Conservation (phyloP, 2,797 vertebrate species). For the Cottoperca gobio region DNA sequence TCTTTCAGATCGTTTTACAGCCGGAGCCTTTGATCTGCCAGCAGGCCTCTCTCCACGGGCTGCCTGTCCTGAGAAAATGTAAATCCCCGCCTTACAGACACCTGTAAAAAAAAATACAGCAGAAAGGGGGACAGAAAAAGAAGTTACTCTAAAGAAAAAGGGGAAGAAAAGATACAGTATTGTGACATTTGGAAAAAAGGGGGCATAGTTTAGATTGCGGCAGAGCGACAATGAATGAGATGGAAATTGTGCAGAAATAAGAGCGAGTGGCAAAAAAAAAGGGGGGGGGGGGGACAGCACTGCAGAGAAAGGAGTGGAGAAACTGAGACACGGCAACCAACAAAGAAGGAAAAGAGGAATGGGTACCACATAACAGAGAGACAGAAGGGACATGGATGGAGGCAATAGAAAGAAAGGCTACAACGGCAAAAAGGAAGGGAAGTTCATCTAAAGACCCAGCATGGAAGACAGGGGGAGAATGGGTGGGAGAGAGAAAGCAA, state of each 20-base stretch:
- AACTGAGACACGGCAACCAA: constrained; percentile 74
- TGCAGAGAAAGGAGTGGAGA: constrained; percentile 70
- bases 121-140: constrained; percentile 74
- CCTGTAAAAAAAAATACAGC: constrained; percentile 84
- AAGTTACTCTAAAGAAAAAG: constrained; percentile 75
- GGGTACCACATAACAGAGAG: constrained; percentile 70
- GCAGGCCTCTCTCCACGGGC: constrained; percentile 86
- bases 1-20: constrained; percentile 93
- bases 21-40: constrained; percentile 91
- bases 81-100: constrained; percentile 84
- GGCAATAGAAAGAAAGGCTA: constrained; percentile 67
- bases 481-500: constrained; percentile 51
- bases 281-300: constrained; percentile 35
- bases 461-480: constrained; percentile 70
- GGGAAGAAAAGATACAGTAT: constrained; percentile 78
- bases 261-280: constrained; percentile 63
- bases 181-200: constrained; percentile 72
- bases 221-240: constrained; percentile 69
- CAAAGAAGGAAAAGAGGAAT: constrained; percentile 78
- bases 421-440: constrained; percentile 59
- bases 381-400: constrained; percentile 66
- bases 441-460: constrained; percentile 75
- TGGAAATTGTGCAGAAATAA: constrained; percentile 78
- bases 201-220: constrained; percentile 73
- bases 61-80: constrained; percentile 84